These are phyloP conservation scores for Dascyllus trimaculatus DNA, from an alignment of 2,113 vertebrate species.

Conservation along the genomic window DNA sequence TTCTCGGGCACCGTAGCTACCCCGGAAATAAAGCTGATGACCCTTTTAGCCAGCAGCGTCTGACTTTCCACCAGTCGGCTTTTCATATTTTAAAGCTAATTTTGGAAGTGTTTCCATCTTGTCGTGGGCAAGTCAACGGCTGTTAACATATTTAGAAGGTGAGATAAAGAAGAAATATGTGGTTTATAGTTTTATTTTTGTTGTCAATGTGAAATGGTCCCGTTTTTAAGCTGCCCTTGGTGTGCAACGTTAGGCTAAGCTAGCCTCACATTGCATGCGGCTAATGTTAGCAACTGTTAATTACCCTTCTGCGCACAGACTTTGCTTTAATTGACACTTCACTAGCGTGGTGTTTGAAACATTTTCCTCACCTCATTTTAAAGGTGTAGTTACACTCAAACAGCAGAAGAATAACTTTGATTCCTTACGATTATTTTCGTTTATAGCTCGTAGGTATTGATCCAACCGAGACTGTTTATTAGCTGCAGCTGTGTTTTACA, in stretches of 20 bases:
- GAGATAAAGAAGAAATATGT: neutral
- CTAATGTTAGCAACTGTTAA: neutral
- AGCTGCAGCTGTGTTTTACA: too few species aligned
- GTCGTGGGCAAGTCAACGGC: neutral
- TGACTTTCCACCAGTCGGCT: neutral
- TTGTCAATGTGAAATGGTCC: fast-evolving
- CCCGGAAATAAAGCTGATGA: slow-evolving; percentile 27
- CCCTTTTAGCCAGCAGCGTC: neutral
- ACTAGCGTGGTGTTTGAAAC: too few species aligned
- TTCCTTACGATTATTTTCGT: too few species aligned
- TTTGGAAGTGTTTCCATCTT: neutral
- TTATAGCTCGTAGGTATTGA: too few species aligned
- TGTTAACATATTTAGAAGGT: neutral
- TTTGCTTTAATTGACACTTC: neutral
- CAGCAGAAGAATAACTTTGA: too few species aligned
- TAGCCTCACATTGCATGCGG: neutral
- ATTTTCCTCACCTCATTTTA: too few species aligned
- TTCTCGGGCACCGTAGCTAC: slow-evolving; percentile 7
- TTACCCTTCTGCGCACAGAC: too few species aligned
- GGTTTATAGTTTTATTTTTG: fast-evolving
- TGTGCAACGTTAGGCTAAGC: neutral
- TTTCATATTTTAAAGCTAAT: neutral
- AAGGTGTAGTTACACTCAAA: too few species aligned
- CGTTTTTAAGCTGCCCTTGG: slow-evolving; percentile 12
- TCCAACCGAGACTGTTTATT: too few species aligned